Evolutionary conservation across 2,113 vertebrate species (phyloP), one percentile per base, ranked within the genome.

Genomic region (Cavia aperea): DNA sequence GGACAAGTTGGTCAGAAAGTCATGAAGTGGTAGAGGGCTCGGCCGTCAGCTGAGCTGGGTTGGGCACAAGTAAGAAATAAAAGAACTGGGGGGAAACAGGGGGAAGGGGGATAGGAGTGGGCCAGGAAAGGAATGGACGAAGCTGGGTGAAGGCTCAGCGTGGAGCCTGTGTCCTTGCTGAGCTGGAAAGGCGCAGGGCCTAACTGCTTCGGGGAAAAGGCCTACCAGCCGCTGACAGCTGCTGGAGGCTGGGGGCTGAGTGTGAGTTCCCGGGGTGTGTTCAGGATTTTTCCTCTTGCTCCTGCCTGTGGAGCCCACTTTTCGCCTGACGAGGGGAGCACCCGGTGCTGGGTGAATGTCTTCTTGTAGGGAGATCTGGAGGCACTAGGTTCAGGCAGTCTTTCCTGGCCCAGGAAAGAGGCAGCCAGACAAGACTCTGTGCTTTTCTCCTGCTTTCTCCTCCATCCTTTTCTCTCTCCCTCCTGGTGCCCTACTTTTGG

Each of bases 261-360:
- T 11, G 46, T 66, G 75, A 78, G 85, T 29, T 68, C 26, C 62
- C 46, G n/a, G 62, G 63, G 70, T 65, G 26, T 84, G 88, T 58
- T 70, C 7, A 7, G 7, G 10, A 39, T 60, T 54, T 43, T 33
- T 8, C 26, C 63, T 51, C 75, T 79, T 54, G 12, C 23, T 68
- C 19, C 51, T 49, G 84, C 66, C 36, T 3, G 1, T 13, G 24
- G 19, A 89, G 36, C 36, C 83, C 79, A 51, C 43, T 81, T 95
- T 96, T 94, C 95, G 92, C 29, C 84, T 0, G 43, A 94, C 12
- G 60, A 16, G 94, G 95, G 96, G 15, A 88, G 72, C 8, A 1
- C 36, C 62, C 33, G 7, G 72, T 39, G 65, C 9, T 56, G 39
- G 33, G 70, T 4, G 5, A 39, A 90, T n/a, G 86, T 86, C 79